Evolutionary conservation across 2,113 vertebrate species (phyloP), one percentile per base, ranked within the genome.

Genomic region (Anguilla japonica): DNA sequence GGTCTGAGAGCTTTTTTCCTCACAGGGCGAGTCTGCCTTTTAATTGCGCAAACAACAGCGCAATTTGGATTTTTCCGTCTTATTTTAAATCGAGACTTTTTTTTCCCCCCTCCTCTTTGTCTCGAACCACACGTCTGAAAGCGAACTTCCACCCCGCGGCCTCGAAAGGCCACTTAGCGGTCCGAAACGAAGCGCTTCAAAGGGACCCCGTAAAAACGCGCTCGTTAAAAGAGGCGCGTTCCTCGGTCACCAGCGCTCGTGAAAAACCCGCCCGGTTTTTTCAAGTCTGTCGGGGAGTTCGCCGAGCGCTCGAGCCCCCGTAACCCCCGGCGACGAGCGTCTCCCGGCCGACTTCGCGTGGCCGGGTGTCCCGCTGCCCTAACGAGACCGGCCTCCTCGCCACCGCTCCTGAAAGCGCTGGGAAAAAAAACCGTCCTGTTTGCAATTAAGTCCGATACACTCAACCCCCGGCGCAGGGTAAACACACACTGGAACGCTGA

Each of bases 261-360:
- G 46, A 71, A 18, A 18, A 18, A 39, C 84, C 34, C 14, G 63
- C 9, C 34, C 4, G 2, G 81, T 78, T 20, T 46, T 86, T 46
- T 86, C 43, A 86, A 67, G 57, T 5, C 75, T 86, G 20, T 26
- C 41, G 46, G 84, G 79, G 34, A 88, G 46, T 34, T 34, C 14
- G 40, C 43, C 39, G 20, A 16, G 41, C 79, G 83, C 86, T 88
- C 78, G 14, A 41, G 43, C 89, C 41, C 84, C 81, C 85, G 81
- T 75, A 87, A 67, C 75, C n/a, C 15, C 22, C 9, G n/a, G 14
- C 29, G 4, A 6, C 18, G 29, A n/a, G 50, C 11, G 57, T 50
- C 41, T 79, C 57, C 85, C 40, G 56, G 80, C 26, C 83, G 83
- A 82, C 83, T 85, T 50, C 80, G 53, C 79, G 14, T 85, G 43